Base-by-base conservation (phyloP, 2,797 vertebrate species). In the Glossophaga mutica region DNA sequence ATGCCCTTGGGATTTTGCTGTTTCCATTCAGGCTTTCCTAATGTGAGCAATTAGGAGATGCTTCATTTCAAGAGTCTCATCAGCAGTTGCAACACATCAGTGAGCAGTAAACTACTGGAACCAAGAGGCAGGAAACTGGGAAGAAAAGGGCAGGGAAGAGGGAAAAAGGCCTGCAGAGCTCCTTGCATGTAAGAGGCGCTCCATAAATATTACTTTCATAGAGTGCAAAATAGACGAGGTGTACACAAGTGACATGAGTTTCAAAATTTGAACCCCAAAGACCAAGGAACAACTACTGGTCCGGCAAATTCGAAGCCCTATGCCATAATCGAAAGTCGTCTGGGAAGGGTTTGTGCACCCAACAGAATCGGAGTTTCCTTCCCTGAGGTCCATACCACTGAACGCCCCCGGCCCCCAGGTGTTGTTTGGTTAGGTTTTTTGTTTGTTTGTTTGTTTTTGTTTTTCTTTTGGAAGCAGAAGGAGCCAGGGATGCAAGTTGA, bases 21-120 rank as follows among this genome's bases (percentile, higher is more conserved):
- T 94, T 96, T 97, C 96, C 96, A 95, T 93, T 97, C 96, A 96
- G 83, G 65, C 92, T 94, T 96, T 94, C 84, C 95, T 94, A 96
- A 96, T 79, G 84, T 89, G 94, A 95, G 91, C 97, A 96, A 96
- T 97, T 97, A 96, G 95, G 73, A 96, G 85, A 94, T 71, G 73
- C 94, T 98, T 96, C 89, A 29, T 90, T 97, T 97, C 86, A 95
- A 95, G 94, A 88, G 85, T 92, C 73, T 78, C 89, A 93, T 83
- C 93, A 59, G 92, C 74, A 92, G 79, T 84, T 97, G 76, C 37
- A 92, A 95, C 90, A 96, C 95, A 81, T 93, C 78, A 92, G 90
- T 81, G 89, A 97, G 95, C 90, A 94, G 95, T 94, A 95, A 97
- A 97, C 95, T 96, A 88, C 77, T 90, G 48, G 65, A 62, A 84